These are phyloP conservation scores for Melanchra persicariae DNA, from an alignment of 2,888 invertebrate species.

Conservation along the genomic window DNA sequence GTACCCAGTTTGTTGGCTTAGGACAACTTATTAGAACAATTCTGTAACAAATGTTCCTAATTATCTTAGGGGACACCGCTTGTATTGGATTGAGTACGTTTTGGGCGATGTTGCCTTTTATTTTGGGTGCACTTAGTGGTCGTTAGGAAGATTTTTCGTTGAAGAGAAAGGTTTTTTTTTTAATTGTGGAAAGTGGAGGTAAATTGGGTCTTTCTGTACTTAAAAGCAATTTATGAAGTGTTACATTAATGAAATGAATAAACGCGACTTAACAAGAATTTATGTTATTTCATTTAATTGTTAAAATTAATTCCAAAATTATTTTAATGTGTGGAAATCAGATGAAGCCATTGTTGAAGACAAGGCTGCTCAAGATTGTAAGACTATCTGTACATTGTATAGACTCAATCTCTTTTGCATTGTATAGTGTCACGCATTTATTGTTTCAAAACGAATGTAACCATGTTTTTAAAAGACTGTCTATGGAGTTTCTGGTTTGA, in stretches of 20 bases:
- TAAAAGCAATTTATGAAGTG: neutral
- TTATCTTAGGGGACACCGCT: slow-evolving; percentile 58
- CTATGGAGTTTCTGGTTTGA: too few relatives aligned
- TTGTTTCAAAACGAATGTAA: too few relatives aligned
- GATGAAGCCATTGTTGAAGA: too few relatives aligned
- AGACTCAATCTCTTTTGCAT: too few relatives aligned
- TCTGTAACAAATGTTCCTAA: slow-evolving; percentile 65
- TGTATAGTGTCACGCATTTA: too few relatives aligned
- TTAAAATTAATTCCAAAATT: too few relatives aligned
- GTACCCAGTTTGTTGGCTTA: slow-evolving; percentile 66
- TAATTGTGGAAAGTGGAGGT: slow-evolving; percentile 3
- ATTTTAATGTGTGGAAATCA: too few relatives aligned
- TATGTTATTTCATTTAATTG: too few relatives aligned
- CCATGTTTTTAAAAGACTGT: too few relatives aligned
- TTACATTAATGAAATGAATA: neutral
- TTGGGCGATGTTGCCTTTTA: slow-evolving; percentile 51
- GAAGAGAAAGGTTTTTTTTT: neutral
- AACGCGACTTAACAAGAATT: too few relatives aligned
- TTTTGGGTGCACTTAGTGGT: slow-evolving; percentile 26
- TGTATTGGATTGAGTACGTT: slow-evolving; percentile 58
- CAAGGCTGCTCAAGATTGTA: too few relatives aligned
- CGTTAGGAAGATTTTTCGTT: slow-evolving; percentile 1
- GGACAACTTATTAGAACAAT: slow-evolving; percentile 69
- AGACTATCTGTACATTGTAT: too few relatives aligned
- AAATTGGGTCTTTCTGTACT: neutral